Conservation (phyloP, 2,113 vertebrate genomes). For the Hoplias malabaricus region DNA sequence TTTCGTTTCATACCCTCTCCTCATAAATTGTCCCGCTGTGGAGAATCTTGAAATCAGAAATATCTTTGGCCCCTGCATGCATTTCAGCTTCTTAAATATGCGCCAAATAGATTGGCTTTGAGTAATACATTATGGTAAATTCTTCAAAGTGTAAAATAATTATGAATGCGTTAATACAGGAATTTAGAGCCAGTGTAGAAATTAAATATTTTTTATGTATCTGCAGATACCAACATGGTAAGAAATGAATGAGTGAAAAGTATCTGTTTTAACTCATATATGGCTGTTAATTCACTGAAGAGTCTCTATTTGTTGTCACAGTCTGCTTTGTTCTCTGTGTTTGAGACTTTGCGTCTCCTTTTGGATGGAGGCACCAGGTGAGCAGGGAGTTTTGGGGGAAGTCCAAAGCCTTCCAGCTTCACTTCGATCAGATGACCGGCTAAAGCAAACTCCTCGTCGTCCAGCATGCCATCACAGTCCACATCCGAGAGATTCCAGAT, state of each 20-base stretch:
- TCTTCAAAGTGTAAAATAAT: too few species aligned
- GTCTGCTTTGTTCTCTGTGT: neutral
- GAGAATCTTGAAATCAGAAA: neutral
- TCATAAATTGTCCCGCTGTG: neutral
- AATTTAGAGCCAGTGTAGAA: too few species aligned
- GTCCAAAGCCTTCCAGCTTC: conserved; percentile 83
- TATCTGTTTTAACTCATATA: neutral
- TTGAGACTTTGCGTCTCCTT: conserved; percentile 70
- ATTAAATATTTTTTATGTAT: too few species aligned
- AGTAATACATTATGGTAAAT: too few species aligned
- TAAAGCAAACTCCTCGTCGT: conserved; percentile 87
- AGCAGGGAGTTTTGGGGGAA: conserved; percentile 80
- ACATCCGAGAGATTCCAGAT: conserved; percentile 89
- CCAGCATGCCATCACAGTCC: conserved; percentile 86
- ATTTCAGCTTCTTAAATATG: too few species aligned
- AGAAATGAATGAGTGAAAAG: neutral
- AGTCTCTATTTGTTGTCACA: neutral
- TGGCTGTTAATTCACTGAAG: neutral
- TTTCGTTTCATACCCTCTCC: neutral
- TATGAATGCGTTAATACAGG: too few species aligned
- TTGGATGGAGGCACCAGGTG: conserved; percentile 87
- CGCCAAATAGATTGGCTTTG: too few species aligned
- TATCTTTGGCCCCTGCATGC: neutral
- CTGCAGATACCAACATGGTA: too few species aligned
- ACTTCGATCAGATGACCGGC: conserved; percentile 87